Evolutionary conservation across 2,888 invertebrate genomes (phyloP), one percentile per base, ranked within the genome.

Genomic region (Rugalucina vietnamica): DNA sequence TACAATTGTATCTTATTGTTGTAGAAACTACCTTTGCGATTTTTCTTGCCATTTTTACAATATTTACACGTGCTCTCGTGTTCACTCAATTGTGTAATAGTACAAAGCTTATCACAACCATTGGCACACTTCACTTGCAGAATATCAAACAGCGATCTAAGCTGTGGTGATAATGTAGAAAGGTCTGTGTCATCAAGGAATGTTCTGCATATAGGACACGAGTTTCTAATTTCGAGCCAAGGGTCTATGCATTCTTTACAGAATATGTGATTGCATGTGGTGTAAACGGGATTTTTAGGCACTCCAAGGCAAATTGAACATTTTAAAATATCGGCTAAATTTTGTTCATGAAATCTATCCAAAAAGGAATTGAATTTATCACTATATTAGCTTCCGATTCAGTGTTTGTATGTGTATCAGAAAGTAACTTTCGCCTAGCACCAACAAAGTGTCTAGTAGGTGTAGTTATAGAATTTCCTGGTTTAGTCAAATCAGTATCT

Each of bases 11-110:
- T 21, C n/a, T 54, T 54, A 18, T 14, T 54, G 4, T 43, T 12
- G 8, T 43, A 43, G 8, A 8, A 43, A 18, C 8, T 43, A 12
- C 18, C 18, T 43, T 43, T 43, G 43, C 43, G 10, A 43, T 12
- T 10, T 57, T 36, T 71, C 39, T 29, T 54, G 79, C 54, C n/a
- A 57, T 71, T 72, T 32, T 79, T 79, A 1, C 60, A 72, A 73
- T 39, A 79, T 34, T 74, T 73, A 50, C 79, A 79, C 36, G 36
- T 14, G 21, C 49, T 57, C 74, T 74, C 74, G 34, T 73, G 79
- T 2, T 32, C 57, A 21, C 74, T 43, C n/a, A 27, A 79, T 4
- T 12, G 43, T 14, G 27, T 79, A 21, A 79, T 54, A 21, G 39
- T 60, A 36, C 50, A 43, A 32, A 60, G 39, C 29, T 2, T 60